Conservation (phyloP, 2,113 vertebrate genomes). For the Ivindomyrus marchei region DNA sequence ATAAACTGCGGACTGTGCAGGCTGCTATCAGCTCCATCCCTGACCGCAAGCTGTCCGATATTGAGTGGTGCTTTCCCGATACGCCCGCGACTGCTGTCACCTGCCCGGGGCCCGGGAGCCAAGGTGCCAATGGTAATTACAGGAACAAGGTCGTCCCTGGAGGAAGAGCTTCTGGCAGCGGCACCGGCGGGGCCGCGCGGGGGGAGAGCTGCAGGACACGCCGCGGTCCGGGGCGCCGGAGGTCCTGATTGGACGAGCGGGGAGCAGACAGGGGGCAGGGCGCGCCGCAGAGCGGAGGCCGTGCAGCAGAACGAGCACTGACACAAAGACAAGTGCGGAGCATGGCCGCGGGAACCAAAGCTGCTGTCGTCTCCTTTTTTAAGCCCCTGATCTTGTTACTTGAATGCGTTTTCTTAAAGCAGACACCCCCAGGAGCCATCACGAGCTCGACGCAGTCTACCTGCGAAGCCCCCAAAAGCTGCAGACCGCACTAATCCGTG, state of each 20-base stretch:
- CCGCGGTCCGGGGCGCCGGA: not conserved
- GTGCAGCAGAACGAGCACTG: not conserved
- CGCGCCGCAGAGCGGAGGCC: not conserved
- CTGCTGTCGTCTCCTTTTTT: constrained; percentile 11
- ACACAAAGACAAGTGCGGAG: not conserved
- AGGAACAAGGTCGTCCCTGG: constrained; percentile 17
- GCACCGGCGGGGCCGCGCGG: not conserved
- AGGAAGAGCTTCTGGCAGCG: not conserved
- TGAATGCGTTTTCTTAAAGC: not conserved
- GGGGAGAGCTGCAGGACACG: not conserved
- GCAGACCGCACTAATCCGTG: not conserved
- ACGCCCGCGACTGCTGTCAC: constrained; percentile 10
- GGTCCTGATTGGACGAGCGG: not conserved
- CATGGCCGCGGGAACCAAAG: not conserved
- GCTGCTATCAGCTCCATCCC: not conserved
- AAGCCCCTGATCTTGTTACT: not conserved
- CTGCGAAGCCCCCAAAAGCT: not conserved
- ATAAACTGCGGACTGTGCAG: constrained; percentile 2
- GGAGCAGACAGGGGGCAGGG: not conserved
- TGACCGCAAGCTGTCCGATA: not conserved
- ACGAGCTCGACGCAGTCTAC: not conserved
- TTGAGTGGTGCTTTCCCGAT: constrained; percentile 5
- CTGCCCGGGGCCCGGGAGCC: constrained; percentile 2
- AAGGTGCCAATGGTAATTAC: constrained; percentile 23
- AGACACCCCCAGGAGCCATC: not conserved